These are phyloP conservation scores for Chloroceryle amazona DNA, from an alignment of 2,797 vertebrate species.

Conservation along the genomic window DNA sequence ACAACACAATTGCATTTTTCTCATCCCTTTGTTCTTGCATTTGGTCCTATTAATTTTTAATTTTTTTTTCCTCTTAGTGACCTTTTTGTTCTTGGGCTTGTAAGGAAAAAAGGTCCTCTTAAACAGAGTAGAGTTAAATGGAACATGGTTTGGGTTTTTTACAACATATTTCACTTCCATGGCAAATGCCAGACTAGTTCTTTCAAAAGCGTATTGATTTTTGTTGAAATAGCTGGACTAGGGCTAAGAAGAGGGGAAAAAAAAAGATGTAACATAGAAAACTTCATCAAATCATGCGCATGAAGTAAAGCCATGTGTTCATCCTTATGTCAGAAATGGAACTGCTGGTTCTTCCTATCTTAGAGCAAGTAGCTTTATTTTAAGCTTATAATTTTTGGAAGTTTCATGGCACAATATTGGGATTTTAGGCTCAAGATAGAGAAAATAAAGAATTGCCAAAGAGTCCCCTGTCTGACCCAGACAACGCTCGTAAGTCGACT, in stretches of 20 bases:
- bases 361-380: not conserved
- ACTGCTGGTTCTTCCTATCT: not conserved
- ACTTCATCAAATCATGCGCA: not conserved
- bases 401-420: constrained; percentile 16
- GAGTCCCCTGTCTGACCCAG: constrained; percentile 82
- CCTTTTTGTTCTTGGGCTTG: not conserved
- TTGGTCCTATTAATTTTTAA: not conserved
- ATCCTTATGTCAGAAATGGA: not conserved
- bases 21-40: not conserved
- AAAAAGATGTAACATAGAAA: fast-evolving
- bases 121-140: not conserved
- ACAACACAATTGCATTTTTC: not conserved
- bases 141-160: not conserved
- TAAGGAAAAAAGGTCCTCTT: not conserved
- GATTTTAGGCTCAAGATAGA: constrained; percentile 84
- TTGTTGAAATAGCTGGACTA: not conserved
- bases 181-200: not conserved
- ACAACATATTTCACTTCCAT: not conserved
- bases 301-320: not conserved
- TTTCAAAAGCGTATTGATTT: not conserved
- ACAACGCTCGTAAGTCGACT: constrained; percentile 79
- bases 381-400: not conserved
- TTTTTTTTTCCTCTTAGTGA: not conserved
- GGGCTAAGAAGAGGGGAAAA: not conserved
- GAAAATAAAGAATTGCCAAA: constrained; percentile 87